A percentile compares a stretch with the other conserved stretches of the same genome.
Conservation (phyloP, 1,140 invertebrate genomes). For the Gerris buenoi region DNA sequence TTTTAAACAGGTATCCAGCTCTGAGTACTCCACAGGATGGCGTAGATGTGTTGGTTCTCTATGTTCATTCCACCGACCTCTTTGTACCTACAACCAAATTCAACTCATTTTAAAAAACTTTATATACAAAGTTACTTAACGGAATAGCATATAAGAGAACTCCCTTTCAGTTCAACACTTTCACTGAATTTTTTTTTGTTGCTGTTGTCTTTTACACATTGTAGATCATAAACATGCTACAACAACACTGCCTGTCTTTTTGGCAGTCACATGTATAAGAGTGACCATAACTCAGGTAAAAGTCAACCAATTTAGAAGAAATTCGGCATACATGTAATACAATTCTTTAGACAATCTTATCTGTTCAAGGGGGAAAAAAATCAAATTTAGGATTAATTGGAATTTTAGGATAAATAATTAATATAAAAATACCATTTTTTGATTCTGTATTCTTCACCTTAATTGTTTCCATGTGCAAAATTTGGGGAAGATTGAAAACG, state of each 20-base stretch:
- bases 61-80: conserved; percentile 5
- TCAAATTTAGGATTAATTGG: too few species aligned
- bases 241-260: not conserved
- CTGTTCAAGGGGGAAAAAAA: too few species aligned
- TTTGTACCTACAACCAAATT: conserved; percentile 12
- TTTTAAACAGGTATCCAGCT: conserved; percentile 14
- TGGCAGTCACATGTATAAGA: not conserved
- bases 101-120: not conserved
- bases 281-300: too few species aligned
- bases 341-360: too few species aligned
- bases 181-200: not conserved
- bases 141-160: not conserved
- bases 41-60: conserved; percentile 9
- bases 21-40: conserved; percentile 13
- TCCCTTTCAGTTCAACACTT: not conserved
- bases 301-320: too few species aligned
- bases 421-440: too few species aligned
- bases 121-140: not conserved
- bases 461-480: too few species aligned
- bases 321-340: too few species aligned
- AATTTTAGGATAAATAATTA: too few species aligned
- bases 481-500: too few species aligned
- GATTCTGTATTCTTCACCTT: too few species aligned
- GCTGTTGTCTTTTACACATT: not conserved
- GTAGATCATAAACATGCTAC: not conserved